phyloP scores from a whole-genome alignment of 1,140 invertebrate species.

The Brachionus asplanchnoidis region DNA sequence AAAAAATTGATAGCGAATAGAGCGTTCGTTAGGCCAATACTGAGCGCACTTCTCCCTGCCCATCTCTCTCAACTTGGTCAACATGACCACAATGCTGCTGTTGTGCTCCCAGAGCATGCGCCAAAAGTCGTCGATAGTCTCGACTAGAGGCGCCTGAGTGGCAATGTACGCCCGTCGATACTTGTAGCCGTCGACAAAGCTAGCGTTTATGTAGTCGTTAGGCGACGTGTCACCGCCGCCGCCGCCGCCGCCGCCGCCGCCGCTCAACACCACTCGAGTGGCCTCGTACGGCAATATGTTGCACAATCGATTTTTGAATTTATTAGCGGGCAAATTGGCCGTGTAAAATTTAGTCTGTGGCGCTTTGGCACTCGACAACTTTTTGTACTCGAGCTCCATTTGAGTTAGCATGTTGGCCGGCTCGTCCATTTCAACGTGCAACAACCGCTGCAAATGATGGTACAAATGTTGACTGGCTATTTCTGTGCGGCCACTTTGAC shows the following conservation, averaged over 20 bases:
- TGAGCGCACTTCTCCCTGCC: constrained; percentile 95
- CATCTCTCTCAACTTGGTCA: constrained; percentile 95
- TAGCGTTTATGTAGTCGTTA: constrained; percentile 93
- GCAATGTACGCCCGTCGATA: constrained; percentile 92
- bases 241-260: too few species aligned
- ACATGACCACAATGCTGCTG: constrained; percentile 96
- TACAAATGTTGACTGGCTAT: constrained; percentile 84
- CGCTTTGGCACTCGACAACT: constrained; percentile 85
- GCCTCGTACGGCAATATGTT: constrained; percentile 85
- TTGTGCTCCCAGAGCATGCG: constrained; percentile 99
- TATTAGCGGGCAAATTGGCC: constrained; percentile 90
- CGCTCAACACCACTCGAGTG: not conserved
- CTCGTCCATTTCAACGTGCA: constrained; percentile 61
- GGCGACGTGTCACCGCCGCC: constrained; percentile 63
- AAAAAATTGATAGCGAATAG: constrained; percentile 89
- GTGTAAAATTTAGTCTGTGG: constrained; percentile 88
- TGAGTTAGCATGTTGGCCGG: constrained; percentile 66
- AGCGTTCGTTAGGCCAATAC: constrained; percentile 93
- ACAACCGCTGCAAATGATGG: constrained; percentile 84
- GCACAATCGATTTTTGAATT: constrained; percentile 93
- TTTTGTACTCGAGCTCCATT: constrained; percentile 98
- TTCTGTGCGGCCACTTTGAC: constrained; percentile 79
- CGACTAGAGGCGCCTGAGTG: constrained; percentile 88
- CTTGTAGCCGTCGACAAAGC: constrained; percentile 91
- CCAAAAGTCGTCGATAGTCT: constrained; percentile 98